Conservation (phyloP, 2,113 vertebrate species). For the Eonycteris spelaea region DNA sequence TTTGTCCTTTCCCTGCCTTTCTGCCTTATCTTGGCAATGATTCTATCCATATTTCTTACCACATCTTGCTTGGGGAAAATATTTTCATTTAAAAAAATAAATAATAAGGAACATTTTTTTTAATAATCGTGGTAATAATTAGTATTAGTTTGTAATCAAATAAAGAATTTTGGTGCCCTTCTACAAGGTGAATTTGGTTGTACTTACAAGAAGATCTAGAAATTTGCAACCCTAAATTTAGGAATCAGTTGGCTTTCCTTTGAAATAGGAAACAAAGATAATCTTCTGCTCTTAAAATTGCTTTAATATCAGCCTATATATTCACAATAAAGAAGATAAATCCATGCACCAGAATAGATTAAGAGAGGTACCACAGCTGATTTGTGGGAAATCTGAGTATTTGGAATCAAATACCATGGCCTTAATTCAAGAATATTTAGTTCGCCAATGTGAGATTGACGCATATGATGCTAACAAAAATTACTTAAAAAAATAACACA, state of each 20-base stretch:
- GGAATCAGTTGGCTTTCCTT: neutral
- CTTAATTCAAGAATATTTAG: neutral
- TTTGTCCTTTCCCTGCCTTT: neutral
- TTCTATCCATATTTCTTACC: neutral
- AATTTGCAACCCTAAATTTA: neutral
- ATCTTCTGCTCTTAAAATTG: neutral
- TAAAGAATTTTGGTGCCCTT: neutral
- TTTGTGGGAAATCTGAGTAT: neutral
- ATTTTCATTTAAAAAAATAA: slow-evolving; percentile 29
- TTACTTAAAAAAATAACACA: neutral
- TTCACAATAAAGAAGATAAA: neutral
- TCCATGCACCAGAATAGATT: neutral
- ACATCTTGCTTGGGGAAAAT: slow-evolving; percentile 6
- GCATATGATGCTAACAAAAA: neutral
- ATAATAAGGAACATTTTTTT: neutral
- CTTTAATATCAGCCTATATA: neutral
- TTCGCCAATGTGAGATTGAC: neutral
- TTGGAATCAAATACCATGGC: neutral
- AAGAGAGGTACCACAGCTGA: neutral
- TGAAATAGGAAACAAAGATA: neutral
- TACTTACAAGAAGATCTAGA: neutral
- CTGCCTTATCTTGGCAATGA: neutral
- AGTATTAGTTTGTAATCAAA: neutral
- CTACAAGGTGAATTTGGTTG: neutral
- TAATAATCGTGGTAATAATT: neutral